phyloP scores from a whole-genome alignment of 2,113 vertebrate species.

The Grammomys surdaster region DNA sequence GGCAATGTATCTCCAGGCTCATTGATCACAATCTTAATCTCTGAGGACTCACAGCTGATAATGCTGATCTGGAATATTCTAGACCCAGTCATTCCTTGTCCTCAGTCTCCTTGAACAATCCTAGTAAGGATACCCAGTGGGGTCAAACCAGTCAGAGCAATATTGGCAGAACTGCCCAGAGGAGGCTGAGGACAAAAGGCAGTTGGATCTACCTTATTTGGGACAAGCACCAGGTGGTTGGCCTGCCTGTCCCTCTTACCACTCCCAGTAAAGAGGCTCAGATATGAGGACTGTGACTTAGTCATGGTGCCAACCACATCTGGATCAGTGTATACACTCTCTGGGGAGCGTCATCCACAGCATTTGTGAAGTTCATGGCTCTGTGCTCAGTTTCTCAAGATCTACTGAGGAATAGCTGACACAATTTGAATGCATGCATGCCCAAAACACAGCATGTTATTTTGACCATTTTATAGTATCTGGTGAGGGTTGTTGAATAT shows the following conservation, averaged over 20 bases:
- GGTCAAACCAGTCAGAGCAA: neutral
- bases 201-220: neutral
- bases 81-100: neutral
- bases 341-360: neutral
- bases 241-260: neutral
- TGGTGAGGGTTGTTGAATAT: neutral
- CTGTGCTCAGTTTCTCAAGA: neutral
- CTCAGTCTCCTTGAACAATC: neutral
- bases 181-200: neutral
- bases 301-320: rapidly evolving
- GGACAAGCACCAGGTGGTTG: too few relatives aligned
- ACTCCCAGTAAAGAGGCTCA: neutral
- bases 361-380: neutral
- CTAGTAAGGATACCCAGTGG: neutral
- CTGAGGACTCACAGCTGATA: neutral
- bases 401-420: neutral
- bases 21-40: neutral
- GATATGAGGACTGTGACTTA: neutral
- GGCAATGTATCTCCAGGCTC: neutral
- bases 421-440: neutral
- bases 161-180: neutral
- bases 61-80: neutral
- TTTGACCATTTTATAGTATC: neutral
- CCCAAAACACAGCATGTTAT: neutral
- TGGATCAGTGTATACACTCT: neutral